These are phyloP conservation scores for Erebia aethiops DNA, from an alignment of 2,888 invertebrate species.

Conservation along the genomic window DNA sequence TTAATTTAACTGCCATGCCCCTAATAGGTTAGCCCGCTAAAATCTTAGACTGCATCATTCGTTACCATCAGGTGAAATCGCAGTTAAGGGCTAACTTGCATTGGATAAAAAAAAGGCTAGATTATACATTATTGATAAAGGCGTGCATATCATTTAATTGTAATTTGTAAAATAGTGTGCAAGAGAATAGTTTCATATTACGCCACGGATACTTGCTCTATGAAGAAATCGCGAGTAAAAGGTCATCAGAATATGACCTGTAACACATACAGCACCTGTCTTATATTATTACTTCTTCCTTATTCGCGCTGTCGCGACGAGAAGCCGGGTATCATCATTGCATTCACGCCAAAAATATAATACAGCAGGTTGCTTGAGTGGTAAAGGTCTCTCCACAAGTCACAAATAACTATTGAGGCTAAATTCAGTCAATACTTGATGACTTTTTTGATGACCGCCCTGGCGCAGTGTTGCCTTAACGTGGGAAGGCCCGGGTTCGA, in stretches of 20 bases:
- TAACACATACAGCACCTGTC: background rate
- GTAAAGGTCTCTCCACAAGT: slow-evolving; percentile 17
- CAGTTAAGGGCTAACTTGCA: too few species aligned
- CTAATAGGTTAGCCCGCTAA: too few species aligned
- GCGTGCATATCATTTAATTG: too few species aligned
- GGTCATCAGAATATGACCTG: background rate
- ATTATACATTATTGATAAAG: too few species aligned
- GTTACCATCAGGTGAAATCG: too few species aligned
- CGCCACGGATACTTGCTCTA: background rate
- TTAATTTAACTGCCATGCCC: too few species aligned
- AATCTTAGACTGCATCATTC: too few species aligned
- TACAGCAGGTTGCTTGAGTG: slow-evolving; percentile 32
- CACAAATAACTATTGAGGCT: background rate
- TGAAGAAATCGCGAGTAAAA: background rate
- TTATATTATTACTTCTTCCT: slow-evolving; percentile 14
- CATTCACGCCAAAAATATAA: slow-evolving; percentile 40
- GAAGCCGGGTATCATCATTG: slow-evolving; percentile 32
- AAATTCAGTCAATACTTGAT: background rate
- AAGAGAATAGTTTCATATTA: too few species aligned
- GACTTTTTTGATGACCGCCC: too few species aligned
- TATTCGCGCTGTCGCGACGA: slow-evolving; percentile 32
- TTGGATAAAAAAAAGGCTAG: too few species aligned
- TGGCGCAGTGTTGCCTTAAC: background rate
- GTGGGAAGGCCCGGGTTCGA: too few species aligned
- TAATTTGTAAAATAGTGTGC: too few species aligned